These are phyloP conservation scores for Melanotaenia parkinsoni DNA, from an alignment of 2,797 vertebrate species.

Conservation along the genomic window DNA sequence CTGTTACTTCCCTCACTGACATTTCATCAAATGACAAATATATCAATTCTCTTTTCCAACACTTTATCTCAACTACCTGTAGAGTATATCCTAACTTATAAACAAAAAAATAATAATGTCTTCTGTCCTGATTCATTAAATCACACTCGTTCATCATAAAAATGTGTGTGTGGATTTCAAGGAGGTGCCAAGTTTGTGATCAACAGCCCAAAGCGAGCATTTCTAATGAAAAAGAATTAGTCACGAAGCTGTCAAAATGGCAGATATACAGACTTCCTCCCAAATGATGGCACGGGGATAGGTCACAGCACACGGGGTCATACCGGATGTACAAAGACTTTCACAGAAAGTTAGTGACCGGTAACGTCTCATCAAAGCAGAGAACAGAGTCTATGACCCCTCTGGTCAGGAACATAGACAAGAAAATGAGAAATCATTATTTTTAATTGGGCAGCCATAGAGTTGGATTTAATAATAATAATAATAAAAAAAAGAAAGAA, in stretches of 20 bases:
- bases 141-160: not conserved
- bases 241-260: conserved; percentile 57
- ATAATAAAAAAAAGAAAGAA: conserved; percentile 4
- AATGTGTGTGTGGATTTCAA: conserved; percentile 18
- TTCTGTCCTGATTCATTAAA: conserved; percentile 33
- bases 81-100: conserved; percentile 70
- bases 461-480: conserved; percentile 14
- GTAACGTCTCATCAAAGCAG: conserved; percentile 71
- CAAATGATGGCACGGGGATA: conserved; percentile 53
- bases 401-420: conserved; percentile 54
- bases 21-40: conserved; percentile 53
- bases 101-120: conserved; percentile 73
- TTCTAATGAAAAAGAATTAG: conserved; percentile 76
- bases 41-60: not conserved
- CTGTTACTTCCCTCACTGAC: conserved; percentile 66
- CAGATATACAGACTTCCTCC: conserved; percentile 58
- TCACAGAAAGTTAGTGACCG: conserved; percentile 65
- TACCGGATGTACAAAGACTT: conserved; percentile 58
- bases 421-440: conserved; percentile 66
- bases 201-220: conserved; percentile 77
- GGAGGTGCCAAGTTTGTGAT: conserved; percentile 76
- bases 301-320: conserved; percentile 67
- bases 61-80: conserved; percentile 49
- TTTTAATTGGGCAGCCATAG: conserved; percentile 70
- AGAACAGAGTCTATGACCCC: conserved; percentile 55